Conservation (phyloP, 2,797 vertebrate species). For the Gymnocypris eckloni region DNA sequence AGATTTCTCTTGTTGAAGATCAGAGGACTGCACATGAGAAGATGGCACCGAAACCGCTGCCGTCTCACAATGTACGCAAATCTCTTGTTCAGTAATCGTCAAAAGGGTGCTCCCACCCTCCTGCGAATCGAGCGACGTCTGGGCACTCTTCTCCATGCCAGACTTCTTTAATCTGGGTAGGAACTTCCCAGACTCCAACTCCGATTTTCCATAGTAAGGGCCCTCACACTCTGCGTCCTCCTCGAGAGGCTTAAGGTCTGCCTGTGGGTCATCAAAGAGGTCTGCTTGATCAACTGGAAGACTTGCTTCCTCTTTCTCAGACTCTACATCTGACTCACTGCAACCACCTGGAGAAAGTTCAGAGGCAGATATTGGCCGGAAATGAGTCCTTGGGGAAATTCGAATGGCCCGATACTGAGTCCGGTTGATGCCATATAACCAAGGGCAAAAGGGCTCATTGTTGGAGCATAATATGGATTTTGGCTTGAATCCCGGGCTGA, state of each 20-base stretch:
- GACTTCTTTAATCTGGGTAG: constrained; percentile 96
- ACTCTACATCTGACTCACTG: constrained; percentile 96
- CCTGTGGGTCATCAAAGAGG: constrained; percentile 93
- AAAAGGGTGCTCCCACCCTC: constrained; percentile 88
- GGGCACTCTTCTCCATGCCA: constrained; percentile 99
- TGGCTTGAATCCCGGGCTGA: constrained; percentile 96
- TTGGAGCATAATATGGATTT: constrained; percentile 98
- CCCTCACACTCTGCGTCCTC: constrained; percentile 98
- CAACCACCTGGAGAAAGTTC: constrained; percentile 95
- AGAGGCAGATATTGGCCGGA: constrained; percentile 96
- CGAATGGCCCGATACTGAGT: constrained; percentile 98
- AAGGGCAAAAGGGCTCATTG: constrained; percentile 88
- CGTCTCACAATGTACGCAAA: constrained; percentile 88
- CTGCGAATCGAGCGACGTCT: constrained; percentile 98
- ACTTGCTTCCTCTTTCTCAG: constrained; percentile 92
- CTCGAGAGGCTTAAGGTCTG: constrained; percentile 97
- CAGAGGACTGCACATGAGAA: constrained; percentile 75
- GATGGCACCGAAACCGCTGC: constrained; percentile 75
- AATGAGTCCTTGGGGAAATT: constrained; percentile 98
- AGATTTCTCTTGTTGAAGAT: constrained; percentile 83
- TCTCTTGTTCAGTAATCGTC: constrained; percentile 82
- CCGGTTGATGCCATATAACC: constrained; percentile 91
- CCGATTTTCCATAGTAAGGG: constrained; percentile 95
- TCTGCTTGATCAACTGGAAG: constrained; percentile 85
- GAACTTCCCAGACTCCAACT: constrained; percentile 98